Evolutionary conservation across 2,113 vertebrate species (phyloP).

Genomic region (Pyrgilauda ruficollis): DNA sequence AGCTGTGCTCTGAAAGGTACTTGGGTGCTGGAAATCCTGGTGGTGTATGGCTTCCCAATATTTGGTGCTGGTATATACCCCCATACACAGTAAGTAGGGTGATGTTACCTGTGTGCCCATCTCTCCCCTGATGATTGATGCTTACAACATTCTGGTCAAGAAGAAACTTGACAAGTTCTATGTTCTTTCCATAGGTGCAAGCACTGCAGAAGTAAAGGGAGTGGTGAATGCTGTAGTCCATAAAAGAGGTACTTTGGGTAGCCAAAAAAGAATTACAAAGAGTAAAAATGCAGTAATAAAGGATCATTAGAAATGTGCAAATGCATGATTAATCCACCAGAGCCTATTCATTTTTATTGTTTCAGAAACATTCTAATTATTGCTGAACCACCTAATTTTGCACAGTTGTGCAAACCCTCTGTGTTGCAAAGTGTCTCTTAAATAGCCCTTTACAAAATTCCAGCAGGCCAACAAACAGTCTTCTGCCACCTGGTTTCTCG

Average conservation of each 20-base stretch:
- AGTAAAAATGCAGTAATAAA: not conserved
- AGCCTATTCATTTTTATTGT: not conserved
- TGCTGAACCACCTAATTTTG: not conserved
- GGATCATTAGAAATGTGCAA: not conserved
- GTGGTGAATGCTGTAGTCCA: not conserved
- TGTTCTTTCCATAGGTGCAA: constrained; percentile 90
- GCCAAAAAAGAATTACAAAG: not conserved
- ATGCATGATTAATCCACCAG: not conserved
- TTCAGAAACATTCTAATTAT: not conserved
- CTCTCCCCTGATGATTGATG: constrained; percentile 92
- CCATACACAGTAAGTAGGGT: fast-evolving
- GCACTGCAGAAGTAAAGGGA: constrained; percentile 74
- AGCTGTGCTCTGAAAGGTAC: not conserved
- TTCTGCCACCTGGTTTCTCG: not conserved
- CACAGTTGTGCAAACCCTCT: not conserved
- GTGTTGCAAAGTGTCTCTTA: not conserved
- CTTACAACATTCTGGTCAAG: constrained; percentile 86
- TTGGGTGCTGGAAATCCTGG: not conserved
- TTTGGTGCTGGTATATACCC: not conserved
- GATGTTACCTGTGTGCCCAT: constrained; percentile 89
- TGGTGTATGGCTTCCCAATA: fast-evolving
- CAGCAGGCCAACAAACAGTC: not conserved
- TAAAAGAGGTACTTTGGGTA: not conserved
- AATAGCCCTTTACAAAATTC: not conserved
- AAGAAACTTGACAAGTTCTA: constrained; percentile 91